Base-by-base conservation (phyloP, 2,888 invertebrate genomes). In the Hirtodrosophila trivittata region DNA sequence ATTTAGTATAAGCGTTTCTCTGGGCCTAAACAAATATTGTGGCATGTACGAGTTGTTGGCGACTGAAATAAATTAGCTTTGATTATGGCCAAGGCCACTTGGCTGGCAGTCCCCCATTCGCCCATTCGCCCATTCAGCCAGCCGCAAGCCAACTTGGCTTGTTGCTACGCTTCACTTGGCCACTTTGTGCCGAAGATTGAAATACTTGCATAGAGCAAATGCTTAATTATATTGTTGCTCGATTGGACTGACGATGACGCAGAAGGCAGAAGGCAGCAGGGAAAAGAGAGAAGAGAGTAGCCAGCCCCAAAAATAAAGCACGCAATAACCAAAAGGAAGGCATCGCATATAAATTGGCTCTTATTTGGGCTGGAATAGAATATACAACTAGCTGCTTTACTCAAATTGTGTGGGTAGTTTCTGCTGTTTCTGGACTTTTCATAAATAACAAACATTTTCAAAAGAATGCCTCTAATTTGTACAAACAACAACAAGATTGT, bases 31-130 rank as follows among this genome's bases (percentile, higher is more conserved):
- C 65, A 78, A 78, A 66, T 55, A 83, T 68, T 62, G 64, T 55
- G 78, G 50, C 63, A 63, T 59, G 56, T 63, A 62, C 28, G 2
- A 28, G 9, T 28, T 9, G 81, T 74, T 64, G 86, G 80, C 63
- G 76, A 69, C 82, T 85, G 67, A 82, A 77, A 78, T 81, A 85
- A 82, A 82, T 86, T 87, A 77, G 69, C 69, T 87, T 55, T 82
- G 78, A 69, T 77, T 75, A 67, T 77, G 82, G 62, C 57, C 81
- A 69, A 59, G 75, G 69, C 63, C 75, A 69, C 7, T 52, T 58
- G 56, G 60, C 9, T 35, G 13, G 37, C 35, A 21, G 35, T n/a
- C n/a, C n/a, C n/a, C n/a, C n/a, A n/a, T n/a, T n/a, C n/a, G n/a
- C n/a, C n/a, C n/a, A n/a, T n/a, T n/a, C n/a, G n/a, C n/a, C n/a